These are phyloP conservation scores for Caenorhabditis elegans DNA, from an alignment of 1,140 invertebrate species.

Conservation along the genomic window WBcel235 BX284606.5:8092001-8092500, in stretches of 20 bases:
- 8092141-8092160: constrained; percentile 79
- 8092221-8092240: constrained; percentile 93
- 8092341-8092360: constrained; percentile 72
- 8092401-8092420: constrained; percentile 78
- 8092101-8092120: constrained; percentile 97
- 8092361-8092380: constrained; percentile 86
- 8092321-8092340: neutral
- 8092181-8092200: constrained; percentile 88
- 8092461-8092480: constrained; percentile 58
- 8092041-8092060: constrained; percentile 75
- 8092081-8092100: constrained; percentile 88
- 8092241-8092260: constrained; percentile 78
- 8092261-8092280: constrained; percentile 94
- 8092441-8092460: constrained; percentile 64
- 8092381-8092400: constrained; percentile 96
- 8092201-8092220: constrained; percentile 90
- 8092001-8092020: neutral
- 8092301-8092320: constrained; percentile 67
- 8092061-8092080: constrained; percentile 88
- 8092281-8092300: constrained; percentile 86
- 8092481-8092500: constrained; percentile 34
- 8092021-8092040: constrained; percentile 57
- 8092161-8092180: constrained; percentile 87
- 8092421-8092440: constrained; percentile 59
- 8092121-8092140: constrained; percentile 88